phyloP scores from a whole-genome alignment of 2,113 vertebrate genomes.

The Ctenodactylus gundi region DNA sequence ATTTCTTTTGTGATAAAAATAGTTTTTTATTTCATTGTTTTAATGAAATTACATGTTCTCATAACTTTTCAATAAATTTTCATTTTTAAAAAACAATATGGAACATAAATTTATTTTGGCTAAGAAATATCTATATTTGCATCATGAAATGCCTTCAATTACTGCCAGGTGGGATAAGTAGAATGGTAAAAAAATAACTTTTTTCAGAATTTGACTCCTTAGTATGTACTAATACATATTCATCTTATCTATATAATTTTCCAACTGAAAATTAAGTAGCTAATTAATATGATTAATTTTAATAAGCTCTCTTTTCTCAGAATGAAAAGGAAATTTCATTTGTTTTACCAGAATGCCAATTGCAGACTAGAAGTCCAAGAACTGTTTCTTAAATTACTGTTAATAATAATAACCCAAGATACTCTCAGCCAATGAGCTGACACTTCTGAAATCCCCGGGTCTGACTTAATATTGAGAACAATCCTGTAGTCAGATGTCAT shows the following conservation, averaged over 20 bases:
- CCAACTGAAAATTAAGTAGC: background rate
- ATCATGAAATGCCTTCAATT: background rate
- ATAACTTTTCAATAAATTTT: background rate
- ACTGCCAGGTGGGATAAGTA: rapidly evolving
- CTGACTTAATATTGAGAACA: background rate
- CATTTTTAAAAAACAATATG: background rate
- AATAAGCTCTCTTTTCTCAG: background rate
- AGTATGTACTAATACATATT: background rate
- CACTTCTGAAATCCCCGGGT: background rate
- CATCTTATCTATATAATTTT: background rate
- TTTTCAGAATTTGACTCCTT: background rate
- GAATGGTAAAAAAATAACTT: background rate
- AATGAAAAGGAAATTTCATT: background rate
- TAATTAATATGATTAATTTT: background rate
- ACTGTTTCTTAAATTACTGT: background rate
- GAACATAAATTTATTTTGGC: background rate
- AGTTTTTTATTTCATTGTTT: background rate
- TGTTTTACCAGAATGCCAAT: background rate
- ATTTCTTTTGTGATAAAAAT: background rate
- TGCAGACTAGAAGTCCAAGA: background rate
- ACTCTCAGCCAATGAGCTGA: background rate
- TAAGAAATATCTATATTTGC: background rate
- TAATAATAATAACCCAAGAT: background rate
- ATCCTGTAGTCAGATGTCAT: background rate
- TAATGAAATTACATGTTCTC: background rate